A percentile compares a stretch with the other conserved stretches of the same genome.
Evolutionary conservation across 2,888 invertebrate species (phyloP).

Genomic region (Neuroscelio doddi): DNA sequence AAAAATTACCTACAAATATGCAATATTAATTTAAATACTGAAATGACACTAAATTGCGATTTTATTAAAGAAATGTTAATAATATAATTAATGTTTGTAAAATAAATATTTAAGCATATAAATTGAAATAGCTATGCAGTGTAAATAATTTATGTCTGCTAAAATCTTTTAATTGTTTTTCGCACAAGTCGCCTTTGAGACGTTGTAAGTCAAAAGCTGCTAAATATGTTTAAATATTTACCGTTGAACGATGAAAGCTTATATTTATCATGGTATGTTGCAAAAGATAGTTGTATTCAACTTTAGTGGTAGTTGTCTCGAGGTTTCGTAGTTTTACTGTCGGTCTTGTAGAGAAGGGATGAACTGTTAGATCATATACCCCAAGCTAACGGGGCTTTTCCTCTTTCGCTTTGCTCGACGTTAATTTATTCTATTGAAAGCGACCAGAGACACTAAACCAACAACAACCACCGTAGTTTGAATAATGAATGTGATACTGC

Average conservation of each 20-base stretch:
- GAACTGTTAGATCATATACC: slow-evolving; percentile 31
- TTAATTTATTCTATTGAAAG: slow-evolving; percentile 49
- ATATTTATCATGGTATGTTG: slow-evolving; percentile 37
- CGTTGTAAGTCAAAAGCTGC: slow-evolving; percentile 20
- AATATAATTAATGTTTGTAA: too few species aligned
- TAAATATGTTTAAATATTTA: slow-evolving; percentile 44
- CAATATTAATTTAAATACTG: too few species aligned
- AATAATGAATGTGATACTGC: slow-evolving; percentile 32
- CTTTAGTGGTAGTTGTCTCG: slow-evolving; percentile 38
- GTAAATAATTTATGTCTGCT: too few species aligned
- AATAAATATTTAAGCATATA: too few species aligned
- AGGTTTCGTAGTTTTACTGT: slow-evolving; percentile 32
- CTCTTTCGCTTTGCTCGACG: slow-evolving; percentile 45
- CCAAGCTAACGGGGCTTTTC: slow-evolving; percentile 22
- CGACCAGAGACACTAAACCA: slow-evolving; percentile 42
- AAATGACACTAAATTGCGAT: too few species aligned
- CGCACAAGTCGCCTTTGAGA: slow-evolving; percentile 7
- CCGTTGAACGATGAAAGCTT: slow-evolving; percentile 33
- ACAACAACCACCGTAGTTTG: slow-evolving; percentile 44
- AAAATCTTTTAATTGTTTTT: background rate
- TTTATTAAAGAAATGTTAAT: too few species aligned
- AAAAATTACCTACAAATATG: too few species aligned
- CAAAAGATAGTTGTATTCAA: slow-evolving; percentile 28
- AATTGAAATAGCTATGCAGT: too few species aligned
- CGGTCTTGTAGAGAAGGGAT: slow-evolving; percentile 35